Evolutionary conservation across 2,888 invertebrate species (phyloP).

Genomic region (Drosophila mercatorum): DNA sequence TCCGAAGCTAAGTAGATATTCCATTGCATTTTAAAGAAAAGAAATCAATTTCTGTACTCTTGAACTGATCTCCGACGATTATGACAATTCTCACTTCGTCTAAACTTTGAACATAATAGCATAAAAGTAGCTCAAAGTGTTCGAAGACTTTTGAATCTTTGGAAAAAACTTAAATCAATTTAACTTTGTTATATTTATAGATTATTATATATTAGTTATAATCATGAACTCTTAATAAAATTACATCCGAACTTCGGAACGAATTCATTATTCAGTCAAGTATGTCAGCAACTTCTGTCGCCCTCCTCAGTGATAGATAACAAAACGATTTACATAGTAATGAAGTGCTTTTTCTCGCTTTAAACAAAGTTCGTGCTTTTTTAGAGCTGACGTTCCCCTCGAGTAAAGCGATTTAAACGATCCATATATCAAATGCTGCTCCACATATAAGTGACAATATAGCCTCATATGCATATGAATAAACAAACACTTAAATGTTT

Average conservation of each 20-base stretch:
- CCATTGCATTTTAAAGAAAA: no score
- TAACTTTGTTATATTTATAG: neutral
- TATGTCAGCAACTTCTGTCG: slow-evolving; percentile 3
- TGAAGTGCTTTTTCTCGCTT: neutral
- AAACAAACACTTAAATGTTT: slow-evolving; percentile 55
- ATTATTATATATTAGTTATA: neutral
- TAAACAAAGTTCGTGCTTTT: neutral
- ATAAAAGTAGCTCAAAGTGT: neutral
- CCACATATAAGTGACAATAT: slow-evolving; percentile 50
- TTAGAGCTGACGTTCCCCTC: neutral
- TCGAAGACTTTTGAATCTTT: neutral
- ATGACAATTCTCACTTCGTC: no score
- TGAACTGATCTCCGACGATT: no score
- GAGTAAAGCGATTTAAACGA: slow-evolving; percentile 12
- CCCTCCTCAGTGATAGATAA: neutral
- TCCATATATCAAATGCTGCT: slow-evolving; percentile 45
- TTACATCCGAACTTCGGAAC: neutral
- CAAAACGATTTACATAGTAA: slow-evolving; percentile 2
- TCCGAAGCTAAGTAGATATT: no score
- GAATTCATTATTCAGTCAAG: neutral
- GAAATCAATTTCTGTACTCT: no score
- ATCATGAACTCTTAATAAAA: neutral
- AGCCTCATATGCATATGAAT: slow-evolving; percentile 48
- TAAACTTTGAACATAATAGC: neutral
- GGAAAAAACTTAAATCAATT: neutral